A percentile compares a stretch with the other conserved stretches of the same genome.
Conservation (phyloP, 2,113 vertebrate genomes). For the human region GRCh38 chr11:85741501-85742000, state of each 20-base stretch:
- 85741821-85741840: not conserved
- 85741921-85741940: not conserved
- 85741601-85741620: slow-evolving; percentile 1
- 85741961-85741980: not conserved
- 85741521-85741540: slow-evolving; percentile 4
- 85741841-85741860: not conserved
- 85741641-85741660: not conserved
- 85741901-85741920: not conserved
- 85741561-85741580: slow-evolving; percentile 36
- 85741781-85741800: not conserved
- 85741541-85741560: not conserved
- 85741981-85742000: not conserved
- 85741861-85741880: not conserved
- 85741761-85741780: not conserved
- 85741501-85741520: slow-evolving; percentile 10
- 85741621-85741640: not conserved
- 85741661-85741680: not conserved
- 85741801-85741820: not conserved
- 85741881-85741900: not conserved
- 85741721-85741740: not conserved
- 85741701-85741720: not conserved
- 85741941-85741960: not conserved
- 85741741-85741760: not conserved
- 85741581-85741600: not conserved
- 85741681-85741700: not conserved